Conservation (phyloP, 2,797 vertebrate species). For the Neostethus bicornis region DNA sequence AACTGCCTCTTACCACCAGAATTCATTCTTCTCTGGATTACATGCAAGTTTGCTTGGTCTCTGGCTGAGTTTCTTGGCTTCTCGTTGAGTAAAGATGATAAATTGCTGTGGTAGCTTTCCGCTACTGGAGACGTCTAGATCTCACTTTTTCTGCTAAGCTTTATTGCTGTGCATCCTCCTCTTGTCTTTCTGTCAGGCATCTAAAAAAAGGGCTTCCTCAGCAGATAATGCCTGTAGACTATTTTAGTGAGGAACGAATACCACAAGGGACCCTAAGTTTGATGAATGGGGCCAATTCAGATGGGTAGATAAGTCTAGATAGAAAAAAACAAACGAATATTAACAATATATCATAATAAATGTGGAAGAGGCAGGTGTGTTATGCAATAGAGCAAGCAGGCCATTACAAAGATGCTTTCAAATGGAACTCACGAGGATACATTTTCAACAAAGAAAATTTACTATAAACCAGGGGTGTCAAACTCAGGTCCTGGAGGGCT, state of each 20-base stretch:
- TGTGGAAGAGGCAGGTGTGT: conserved; percentile 3
- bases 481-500: no score
- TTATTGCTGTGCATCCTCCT: conserved; percentile 40
- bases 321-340: background rate
- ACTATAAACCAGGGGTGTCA: conserved; percentile 25
- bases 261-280: background rate
- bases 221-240: conserved; percentile 47
- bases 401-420: conserved; percentile 17
- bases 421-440: background rate
- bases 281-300: conserved; percentile 3
- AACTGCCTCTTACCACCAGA: conserved; percentile 48
- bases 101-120: conserved; percentile 57
- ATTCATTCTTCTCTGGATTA: conserved; percentile 39
- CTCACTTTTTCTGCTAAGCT: conserved; percentile 51
- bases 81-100: conserved; percentile 60
- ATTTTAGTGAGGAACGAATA: conserved; percentile 9
- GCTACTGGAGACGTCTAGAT: conserved; percentile 41
- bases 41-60: conserved; percentile 55
- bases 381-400: background rate
- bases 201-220: conserved; percentile 40
- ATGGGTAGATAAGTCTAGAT: background rate
- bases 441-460: conserved; percentile 14
- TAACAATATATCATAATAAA: background rate
- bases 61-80: conserved; percentile 38
- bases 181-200: conserved; percentile 46